Percentiles rank a stretch among this genome's conserved stretches.
Conservation (phyloP, 1,140 invertebrate genomes). For the Heliconius congener region DNA sequence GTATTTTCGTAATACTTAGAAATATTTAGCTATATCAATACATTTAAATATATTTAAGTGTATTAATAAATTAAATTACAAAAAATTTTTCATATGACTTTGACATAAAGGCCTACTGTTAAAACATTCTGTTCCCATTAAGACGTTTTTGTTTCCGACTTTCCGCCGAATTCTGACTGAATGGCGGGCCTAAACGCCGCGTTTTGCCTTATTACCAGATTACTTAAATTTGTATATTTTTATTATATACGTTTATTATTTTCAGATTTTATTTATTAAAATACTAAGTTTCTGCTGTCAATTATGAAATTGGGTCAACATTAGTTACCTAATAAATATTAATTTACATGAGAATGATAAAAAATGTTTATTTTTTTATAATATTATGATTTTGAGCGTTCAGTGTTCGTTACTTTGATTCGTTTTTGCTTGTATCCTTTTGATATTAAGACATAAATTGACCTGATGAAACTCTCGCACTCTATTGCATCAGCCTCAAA, state of each 20-base stretch:
- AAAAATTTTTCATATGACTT: no score
- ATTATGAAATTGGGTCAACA: slow-evolving; percentile 3
- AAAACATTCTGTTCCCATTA: no score
- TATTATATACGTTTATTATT: not conserved
- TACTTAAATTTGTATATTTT: not conserved
- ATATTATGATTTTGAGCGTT: slow-evolving; percentile 20
- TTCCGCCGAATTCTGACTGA: no score
- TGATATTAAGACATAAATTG: slow-evolving; percentile 52
- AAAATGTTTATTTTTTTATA: not conserved
- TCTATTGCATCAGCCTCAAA: slow-evolving; percentile 72
- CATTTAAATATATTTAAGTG: not conserved
- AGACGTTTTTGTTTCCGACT: no score
- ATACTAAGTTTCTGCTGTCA: not conserved
- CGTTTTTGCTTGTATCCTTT: slow-evolving; percentile 51
- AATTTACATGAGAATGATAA: slow-evolving; percentile 2
- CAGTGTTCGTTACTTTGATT: slow-evolving; percentile 5
- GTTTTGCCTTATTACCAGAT: no score
- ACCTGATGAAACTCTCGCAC: slow-evolving; percentile 58
- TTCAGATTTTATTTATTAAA: not conserved
- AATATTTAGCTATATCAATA: not conserved
- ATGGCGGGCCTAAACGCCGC: no score
- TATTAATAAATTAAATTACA: no score
- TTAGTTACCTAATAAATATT: slow-evolving; percentile 6
- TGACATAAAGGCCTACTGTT: no score
- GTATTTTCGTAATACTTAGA: not conserved